Percentiles rank a stretch among this genome's conserved stretches.
Conservation (phyloP, 2,797 vertebrate genomes). For the Peromyscus eremicus region DNA sequence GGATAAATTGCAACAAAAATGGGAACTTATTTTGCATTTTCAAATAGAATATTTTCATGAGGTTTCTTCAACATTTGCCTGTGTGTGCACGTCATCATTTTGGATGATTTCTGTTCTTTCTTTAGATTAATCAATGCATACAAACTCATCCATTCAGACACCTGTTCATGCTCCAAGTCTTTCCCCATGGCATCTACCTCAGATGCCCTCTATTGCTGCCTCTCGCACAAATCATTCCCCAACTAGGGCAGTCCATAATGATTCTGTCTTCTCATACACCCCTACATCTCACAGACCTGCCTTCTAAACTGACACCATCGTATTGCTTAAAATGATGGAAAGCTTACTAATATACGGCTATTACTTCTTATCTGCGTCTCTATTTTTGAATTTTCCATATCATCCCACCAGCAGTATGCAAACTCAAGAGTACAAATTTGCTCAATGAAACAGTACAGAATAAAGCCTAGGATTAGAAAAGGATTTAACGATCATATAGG, state of each 20-base stretch:
- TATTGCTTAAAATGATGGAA: background rate
- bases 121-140: slow-evolving; percentile 60
- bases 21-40: slow-evolving; percentile 78
- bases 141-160: slow-evolving; percentile 68
- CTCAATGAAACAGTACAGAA: slow-evolving; percentile 10
- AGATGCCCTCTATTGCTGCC: background rate
- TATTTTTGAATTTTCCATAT: background rate
- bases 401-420: background rate
- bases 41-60: slow-evolving; percentile 79
- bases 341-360: background rate
- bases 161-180: slow-evolving; percentile 44
- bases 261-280: background rate
- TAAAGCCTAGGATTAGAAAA: slow-evolving; percentile 24
- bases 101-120: slow-evolving; percentile 73
- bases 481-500: background rate
- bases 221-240: background rate
- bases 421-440: background rate
- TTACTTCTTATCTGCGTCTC: background rate
- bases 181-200: slow-evolving; percentile 15
- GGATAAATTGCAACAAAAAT: slow-evolving; percentile 66
- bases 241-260: background rate
- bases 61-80: slow-evolving; percentile 73
- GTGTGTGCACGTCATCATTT: slow-evolving; percentile 65
- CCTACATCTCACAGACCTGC: background rate
- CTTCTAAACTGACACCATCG: background rate